Evolutionary conservation across 2,113 vertebrate species (phyloP), one percentile per base, ranked within the genome.

Genomic region (Pedionomus torquatus): DNA sequence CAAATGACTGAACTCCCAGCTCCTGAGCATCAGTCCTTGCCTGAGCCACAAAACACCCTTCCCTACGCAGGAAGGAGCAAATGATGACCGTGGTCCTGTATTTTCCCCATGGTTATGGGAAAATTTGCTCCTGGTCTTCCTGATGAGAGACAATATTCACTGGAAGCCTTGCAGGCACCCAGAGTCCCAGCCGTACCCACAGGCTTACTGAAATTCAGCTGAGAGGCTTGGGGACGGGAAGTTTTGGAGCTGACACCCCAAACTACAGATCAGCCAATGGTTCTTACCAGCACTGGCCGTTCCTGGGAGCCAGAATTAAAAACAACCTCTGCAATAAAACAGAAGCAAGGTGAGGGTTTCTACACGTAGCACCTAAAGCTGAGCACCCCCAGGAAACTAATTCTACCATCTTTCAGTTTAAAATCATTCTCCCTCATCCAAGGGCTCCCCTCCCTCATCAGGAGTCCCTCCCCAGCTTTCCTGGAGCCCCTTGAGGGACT

Each of bases 301-400:
- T 65, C 55, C 31, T 25, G 49, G 28, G 65, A 57, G 33, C 30
- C 44, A 10, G 84, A 20, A 30, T 61, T 65, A 20, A 83, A 87
- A 58, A 77, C 1, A 1, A 87, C 30, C 33, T 82, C 97, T 96
- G 88, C 52, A 86, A 87, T 7, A 43, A 77, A 91, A 81, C 55
- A 76, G 55, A 66, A 43, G 48, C 10, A 88, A 65, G 54, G 44
- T 3, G 49, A 64, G 10, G 55, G 49, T 41, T 94, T 88, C 54
- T 49, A 16, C 5, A 0, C 9, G 26, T 19, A 64, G 37, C 8
- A 4, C 37, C 61, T 30, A 43, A 65, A 55, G 44, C 55, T 5
- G 10, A 65, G 25, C 2, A 1, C 43, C 43, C 43, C 43, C 43
- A 44, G 43, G 18, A 46, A 46, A 46, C 46, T 10, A 19, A 46